Conservation (phyloP, 2,797 vertebrate species). For the Erithacus rubecula region DNA sequence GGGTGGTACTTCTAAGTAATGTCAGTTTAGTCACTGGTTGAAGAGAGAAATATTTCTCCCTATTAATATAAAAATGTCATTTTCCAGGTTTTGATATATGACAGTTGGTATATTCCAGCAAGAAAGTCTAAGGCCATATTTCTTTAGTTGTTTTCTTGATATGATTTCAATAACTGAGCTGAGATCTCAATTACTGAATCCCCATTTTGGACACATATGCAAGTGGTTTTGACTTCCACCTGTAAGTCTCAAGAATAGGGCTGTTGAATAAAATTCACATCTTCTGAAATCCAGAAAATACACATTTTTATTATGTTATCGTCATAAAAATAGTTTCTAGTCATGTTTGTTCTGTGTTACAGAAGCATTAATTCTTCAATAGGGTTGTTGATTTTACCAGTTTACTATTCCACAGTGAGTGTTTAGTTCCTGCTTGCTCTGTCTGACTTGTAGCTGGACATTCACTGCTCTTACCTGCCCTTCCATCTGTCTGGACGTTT, state of each 20-base stretch:
- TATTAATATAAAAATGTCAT: constrained; percentile 22
- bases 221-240: neutral
- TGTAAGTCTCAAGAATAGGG: neutral
- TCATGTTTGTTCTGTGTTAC: neutral
- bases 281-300: neutral
- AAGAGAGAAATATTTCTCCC: neutral
- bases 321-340: neutral
- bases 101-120: neutral
- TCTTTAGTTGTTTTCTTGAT: neutral
- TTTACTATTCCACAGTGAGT: neutral
- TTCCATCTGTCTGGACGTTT: neutral
- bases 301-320: neutral
- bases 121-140: neutral
- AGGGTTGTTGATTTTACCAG: neutral
- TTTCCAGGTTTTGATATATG: constrained; percentile 7
- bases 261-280: neutral
- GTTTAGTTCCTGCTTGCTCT: neutral
- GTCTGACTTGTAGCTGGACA: neutral
- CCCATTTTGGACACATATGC: neutral
- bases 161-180: neutral
- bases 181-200: neutral
- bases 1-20: neutral
- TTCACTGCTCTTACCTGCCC: neutral
- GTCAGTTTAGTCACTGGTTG: neutral
- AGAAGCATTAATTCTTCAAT: neutral